phyloP scores from a whole-genome alignment of 1,140 invertebrate species.

The Carcinoscorpius rotundicauda region DNA sequence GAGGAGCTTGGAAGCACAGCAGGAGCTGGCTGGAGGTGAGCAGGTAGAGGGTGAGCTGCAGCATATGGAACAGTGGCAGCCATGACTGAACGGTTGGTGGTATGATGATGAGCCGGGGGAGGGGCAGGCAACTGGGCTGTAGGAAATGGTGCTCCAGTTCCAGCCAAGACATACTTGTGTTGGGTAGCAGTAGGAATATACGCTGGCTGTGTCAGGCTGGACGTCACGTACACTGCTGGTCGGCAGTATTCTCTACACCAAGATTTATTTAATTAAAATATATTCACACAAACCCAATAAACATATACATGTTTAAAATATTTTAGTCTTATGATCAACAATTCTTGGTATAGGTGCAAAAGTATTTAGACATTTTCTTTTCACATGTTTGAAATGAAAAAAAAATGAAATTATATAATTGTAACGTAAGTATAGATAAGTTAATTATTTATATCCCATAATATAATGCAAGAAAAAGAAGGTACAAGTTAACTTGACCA shows the following conservation, averaged over 20 bases:
- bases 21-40: slow-evolving; percentile 15
- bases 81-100: slow-evolving; percentile 11
- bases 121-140: slow-evolving; percentile 18
- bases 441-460: too few relatives aligned
- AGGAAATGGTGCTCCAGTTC: slow-evolving; percentile 12
- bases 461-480: too few relatives aligned
- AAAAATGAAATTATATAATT: too few relatives aligned
- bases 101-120: slow-evolving; percentile 24
- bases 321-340: too few relatives aligned
- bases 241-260: slow-evolving; percentile 24
- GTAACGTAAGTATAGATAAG: too few relatives aligned
- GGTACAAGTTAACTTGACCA: too few relatives aligned
- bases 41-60: slow-evolving; percentile 12
- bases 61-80: slow-evolving; percentile 14
- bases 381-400: too few relatives aligned
- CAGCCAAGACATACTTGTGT: slow-evolving; percentile 23
- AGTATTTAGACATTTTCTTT: too few relatives aligned
- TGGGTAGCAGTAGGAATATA: slow-evolving; percentile 22
- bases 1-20: slow-evolving; percentile 12
- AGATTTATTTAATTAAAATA: neutral
- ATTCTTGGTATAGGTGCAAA: too few relatives aligned
- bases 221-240: slow-evolving; percentile 25
- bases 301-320: too few relatives aligned
- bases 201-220: slow-evolving; percentile 19
- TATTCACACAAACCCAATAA: too few relatives aligned